Percentiles rank a stretch among this genome's conserved stretches.
phyloP scores from a whole-genome alignment of 2,888 invertebrate genomes.

The Campoletis raptor region DNA sequence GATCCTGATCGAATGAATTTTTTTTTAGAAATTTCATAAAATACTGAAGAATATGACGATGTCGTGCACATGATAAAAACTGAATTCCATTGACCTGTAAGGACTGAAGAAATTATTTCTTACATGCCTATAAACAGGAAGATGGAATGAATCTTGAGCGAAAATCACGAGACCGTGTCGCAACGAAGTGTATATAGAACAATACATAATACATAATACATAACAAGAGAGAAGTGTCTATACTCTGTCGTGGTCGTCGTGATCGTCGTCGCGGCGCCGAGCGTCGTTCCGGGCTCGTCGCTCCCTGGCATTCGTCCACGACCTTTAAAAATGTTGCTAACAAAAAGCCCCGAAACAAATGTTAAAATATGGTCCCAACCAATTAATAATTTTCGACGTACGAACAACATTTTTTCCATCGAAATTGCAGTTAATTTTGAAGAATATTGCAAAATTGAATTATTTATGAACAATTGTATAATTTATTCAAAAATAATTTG shows the following conservation, averaged over 20 bases:
- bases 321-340: conserved; percentile 58
- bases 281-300: conserved; percentile 64
- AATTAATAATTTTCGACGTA: conserved; percentile 30
- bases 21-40: background rate
- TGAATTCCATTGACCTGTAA: background rate
- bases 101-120: background rate
- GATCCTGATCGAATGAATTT: no score
- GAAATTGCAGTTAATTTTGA: background rate
- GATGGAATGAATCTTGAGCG: conserved; percentile 31
- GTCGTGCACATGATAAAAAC: background rate
- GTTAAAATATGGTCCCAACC: conserved; percentile 5
- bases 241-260: conserved; percentile 21
- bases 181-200: conserved; percentile 36
- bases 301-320: conserved; percentile 67
- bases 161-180: conserved; percentile 53
- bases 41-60: background rate
- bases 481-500: no score
- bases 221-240: conserved; percentile 4
- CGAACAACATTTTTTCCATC: background rate
- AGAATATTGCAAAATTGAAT: background rate
- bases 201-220: conserved; percentile 15
- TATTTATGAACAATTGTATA: no score
- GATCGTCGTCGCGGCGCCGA: conserved; percentile 58
- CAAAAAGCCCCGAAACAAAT: conserved; percentile 21
- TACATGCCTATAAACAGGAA: conserved; percentile 8